Conservation (phyloP, 1,140 invertebrate species). For the Papilio polytes region DNA sequence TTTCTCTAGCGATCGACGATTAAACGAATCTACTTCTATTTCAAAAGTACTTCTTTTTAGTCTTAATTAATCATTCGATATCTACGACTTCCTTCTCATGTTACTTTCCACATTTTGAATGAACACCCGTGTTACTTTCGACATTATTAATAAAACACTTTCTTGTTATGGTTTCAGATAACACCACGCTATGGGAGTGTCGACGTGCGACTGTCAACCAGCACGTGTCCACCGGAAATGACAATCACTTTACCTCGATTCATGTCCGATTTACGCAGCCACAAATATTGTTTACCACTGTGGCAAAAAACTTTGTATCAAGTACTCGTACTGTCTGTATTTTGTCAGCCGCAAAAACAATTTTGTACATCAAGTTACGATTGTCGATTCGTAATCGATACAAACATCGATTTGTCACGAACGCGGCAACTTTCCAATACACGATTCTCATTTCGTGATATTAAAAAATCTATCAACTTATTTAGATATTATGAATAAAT, state of each 20-base stretch:
- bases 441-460: background rate
- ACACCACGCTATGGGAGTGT: conserved; percentile 65
- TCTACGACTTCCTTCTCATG: background rate
- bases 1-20: too few relatives aligned
- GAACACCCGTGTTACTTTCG: background rate
- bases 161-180: conserved; percentile 66
- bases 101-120: background rate
- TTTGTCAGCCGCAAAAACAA: conserved; percentile 32
- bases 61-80: background rate
- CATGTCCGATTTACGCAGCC: conserved; percentile 34
- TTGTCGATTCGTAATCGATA: conserved; percentile 57
- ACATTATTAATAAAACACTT: conserved; percentile 11
- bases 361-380: conserved; percentile 48
- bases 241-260: conserved; percentile 49
- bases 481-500: background rate
- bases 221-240: conserved; percentile 40
- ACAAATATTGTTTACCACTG: conserved; percentile 5
- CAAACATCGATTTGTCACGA: conserved; percentile 61
- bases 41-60: background rate
- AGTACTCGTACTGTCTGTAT: background rate
- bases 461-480: conserved; percentile 18
- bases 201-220: conserved; percentile 48
- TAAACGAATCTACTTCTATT: too few relatives aligned
- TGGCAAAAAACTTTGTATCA: background rate
- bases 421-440: conserved; percentile 35